Base-by-base conservation (phyloP, 2,113 vertebrate genomes). In the Ictalurus punctatus region DNA sequence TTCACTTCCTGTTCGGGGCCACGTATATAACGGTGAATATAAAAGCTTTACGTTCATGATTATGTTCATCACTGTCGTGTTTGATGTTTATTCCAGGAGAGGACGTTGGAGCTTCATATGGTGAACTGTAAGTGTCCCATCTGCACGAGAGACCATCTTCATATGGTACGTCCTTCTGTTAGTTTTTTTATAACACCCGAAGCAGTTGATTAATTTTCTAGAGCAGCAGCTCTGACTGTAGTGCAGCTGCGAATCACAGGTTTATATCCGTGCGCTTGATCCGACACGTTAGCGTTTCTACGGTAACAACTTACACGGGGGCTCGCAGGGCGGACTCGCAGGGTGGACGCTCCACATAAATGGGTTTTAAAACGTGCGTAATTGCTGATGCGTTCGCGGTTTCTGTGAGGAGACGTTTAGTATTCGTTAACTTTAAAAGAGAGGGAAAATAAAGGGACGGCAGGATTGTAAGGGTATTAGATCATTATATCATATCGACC, bases 111-210 rank as follows among this genome's bases (percentile, higher is more conserved):
- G 61, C 87, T 1, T 63, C 73, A 91, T n/a, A 1, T 27, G 12
- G 8, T 76, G 0, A 87, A 87, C 90, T 91, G 90, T 71, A 34
- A n/a, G 8, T 90, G 90, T 88, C 6, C 12, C 3, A n/a, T 69
- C n/a, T 90, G 87, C 79, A n/a, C 30, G 54, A 54, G 48, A 23
- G 27, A 54, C 0, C n/a, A 1, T 90, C 69, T 78, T 21, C 17
- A 89, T 48, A 2, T 12, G 27, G 90, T 91, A 87, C 12, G 85
- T 63, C 44, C 74, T 30, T 16, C 4, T 27, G 13, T 54, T 56
- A 16, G 52, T 0, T 12, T 19, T 80, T 30, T 54, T 6, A 56
- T 17, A n/a, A n/a, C 0, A n/a, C 1, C 74, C 25, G 4, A 25
- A 48, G 21, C 74, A 25, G 74, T 0, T 27, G 23, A 27, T 23